These are phyloP conservation scores for Sebastes taczanowskii DNA, from an alignment of 2,797 vertebrate genomes.

Conservation along the genomic window DNA sequence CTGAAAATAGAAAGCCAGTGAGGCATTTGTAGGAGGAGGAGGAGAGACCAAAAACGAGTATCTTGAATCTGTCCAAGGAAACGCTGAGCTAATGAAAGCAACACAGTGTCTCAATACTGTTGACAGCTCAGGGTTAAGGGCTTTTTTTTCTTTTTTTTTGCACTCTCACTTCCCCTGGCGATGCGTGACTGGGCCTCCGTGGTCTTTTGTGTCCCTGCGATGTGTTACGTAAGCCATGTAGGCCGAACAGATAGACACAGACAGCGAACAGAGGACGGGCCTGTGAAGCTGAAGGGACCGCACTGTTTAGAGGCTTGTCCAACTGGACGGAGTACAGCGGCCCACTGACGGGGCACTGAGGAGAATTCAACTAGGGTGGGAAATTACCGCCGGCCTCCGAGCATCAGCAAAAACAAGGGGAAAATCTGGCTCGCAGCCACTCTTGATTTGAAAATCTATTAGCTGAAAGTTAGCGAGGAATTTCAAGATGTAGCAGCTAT, in stretches of 20 bases:
- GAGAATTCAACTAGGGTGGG: conserved; percentile 52
- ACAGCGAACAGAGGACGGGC: conserved; percentile 58
- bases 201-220: conserved; percentile 64
- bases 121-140: conserved; percentile 58
- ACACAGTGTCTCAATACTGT: conserved; percentile 25
- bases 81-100: conserved; percentile 14
- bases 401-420: conserved; percentile 31
- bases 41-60: background rate
- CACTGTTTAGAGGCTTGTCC: conserved; percentile 63
- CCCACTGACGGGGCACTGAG: conserved; percentile 48
- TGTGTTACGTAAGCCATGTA: conserved; percentile 68
- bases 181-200: conserved; percentile 60
- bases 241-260: conserved; percentile 56
- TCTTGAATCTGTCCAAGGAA: background rate
- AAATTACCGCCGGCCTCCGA: conserved; percentile 32
- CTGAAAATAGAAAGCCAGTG: background rate
- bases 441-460: conserved; percentile 5
- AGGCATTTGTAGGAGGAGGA: background rate
- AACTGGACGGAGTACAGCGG: conserved; percentile 55
- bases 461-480: conserved; percentile 1
- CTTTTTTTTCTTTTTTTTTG: conserved; percentile 25
- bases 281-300: conserved; percentile 65
- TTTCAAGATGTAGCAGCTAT: background rate
- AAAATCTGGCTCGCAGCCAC: background rate
- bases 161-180: conserved; percentile 66